These are phyloP conservation scores for Scaptomyza pallida DNA, from an alignment of 1,140 invertebrate species.

Conservation along the genomic window DNA sequence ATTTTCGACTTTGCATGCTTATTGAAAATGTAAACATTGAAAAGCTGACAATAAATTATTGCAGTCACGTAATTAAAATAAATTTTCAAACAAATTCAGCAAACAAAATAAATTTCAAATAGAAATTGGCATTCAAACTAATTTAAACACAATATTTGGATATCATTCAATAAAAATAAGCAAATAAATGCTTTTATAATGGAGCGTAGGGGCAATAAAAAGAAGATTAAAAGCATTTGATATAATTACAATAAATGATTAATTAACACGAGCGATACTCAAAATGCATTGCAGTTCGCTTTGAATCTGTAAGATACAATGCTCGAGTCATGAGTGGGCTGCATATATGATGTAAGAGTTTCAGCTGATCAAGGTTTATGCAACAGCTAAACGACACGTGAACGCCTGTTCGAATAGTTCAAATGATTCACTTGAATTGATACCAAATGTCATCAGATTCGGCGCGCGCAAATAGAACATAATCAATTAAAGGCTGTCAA, in stretches of 20 bases:
- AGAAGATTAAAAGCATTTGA: not conserved
- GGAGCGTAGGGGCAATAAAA: not conserved
- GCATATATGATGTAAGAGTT: conserved; percentile 25
- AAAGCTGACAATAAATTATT: conserved; percentile 9
- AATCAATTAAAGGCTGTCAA: conserved; percentile 38
- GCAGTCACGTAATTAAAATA: conserved; percentile 41
- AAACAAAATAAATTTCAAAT: conserved; percentile 13
- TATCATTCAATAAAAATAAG: conserved; percentile 32
- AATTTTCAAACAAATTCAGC: conserved; percentile 3
- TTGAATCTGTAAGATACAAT: conserved; percentile 5
- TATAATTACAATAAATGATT: conserved; percentile 14
- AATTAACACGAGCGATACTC: conserved; percentile 2
- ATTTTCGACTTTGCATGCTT: conserved; percentile 6
- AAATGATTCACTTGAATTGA: conserved; percentile 27
- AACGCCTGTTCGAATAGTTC: not conserved
- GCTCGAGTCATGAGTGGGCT: conserved; percentile 6
- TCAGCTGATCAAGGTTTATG: conserved; percentile 17
- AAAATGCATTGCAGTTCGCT: conserved; percentile 25
- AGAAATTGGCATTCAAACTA: conserved; percentile 57
- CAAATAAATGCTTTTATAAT: conserved; percentile 8
- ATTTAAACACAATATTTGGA: conserved; percentile 34
- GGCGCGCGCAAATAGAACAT: conserved; percentile 4
- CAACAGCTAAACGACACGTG: conserved; percentile 18
- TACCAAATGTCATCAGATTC: conserved; percentile 12
- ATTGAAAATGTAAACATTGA: not conserved